Conservation (phyloP, 1,140 invertebrate genomes). For the Euura saliciscinereae region DNA sequence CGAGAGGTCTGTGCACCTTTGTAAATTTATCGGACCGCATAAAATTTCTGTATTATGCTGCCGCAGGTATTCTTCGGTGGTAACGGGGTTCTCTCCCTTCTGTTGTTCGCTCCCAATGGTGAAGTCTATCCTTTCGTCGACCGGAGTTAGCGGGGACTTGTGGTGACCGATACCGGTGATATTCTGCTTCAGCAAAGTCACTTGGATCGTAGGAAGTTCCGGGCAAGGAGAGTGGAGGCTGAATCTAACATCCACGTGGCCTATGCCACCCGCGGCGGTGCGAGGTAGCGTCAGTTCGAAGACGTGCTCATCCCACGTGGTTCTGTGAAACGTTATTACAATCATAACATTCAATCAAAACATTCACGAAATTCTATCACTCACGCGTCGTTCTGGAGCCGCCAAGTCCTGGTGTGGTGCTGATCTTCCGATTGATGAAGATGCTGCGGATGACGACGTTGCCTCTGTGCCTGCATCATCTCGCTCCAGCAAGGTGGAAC, state of each 20-base stretch:
- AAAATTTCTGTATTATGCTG: constrained; percentile 88
- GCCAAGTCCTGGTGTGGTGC: constrained; percentile 83
- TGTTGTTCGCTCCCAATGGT: constrained; percentile 58
- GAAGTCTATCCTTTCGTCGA: constrained; percentile 70
- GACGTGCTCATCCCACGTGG: constrained; percentile 90
- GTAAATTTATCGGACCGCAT: constrained; percentile 84
- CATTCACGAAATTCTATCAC: constrained; percentile 25
- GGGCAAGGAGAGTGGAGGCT: constrained; percentile 76
- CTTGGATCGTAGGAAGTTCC: constrained; percentile 67
- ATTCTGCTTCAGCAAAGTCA: constrained; percentile 85
- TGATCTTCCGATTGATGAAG: constrained; percentile 78
- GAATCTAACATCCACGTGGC: constrained; percentile 88
- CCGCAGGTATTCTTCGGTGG: constrained; percentile 80
- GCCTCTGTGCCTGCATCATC: constrained; percentile 87
- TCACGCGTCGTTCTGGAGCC: constrained; percentile 81
- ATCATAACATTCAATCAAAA: no score
- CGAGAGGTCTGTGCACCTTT: constrained; percentile 81
- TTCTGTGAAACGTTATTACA: constrained; percentile 50
- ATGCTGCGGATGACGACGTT: constrained; percentile 81
- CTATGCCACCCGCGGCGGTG: constrained; percentile 71
- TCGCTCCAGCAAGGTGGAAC: constrained; percentile 92
- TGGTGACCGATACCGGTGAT: constrained; percentile 71
- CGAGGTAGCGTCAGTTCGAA: constrained; percentile 85
- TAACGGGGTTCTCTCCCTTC: constrained; percentile 75
- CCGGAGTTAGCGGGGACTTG: constrained; percentile 48